Evolutionary conservation across 2,113 vertebrate genomes (phyloP), one percentile per base, ranked within the genome.

Genomic region (Butorides virescens): DNA sequence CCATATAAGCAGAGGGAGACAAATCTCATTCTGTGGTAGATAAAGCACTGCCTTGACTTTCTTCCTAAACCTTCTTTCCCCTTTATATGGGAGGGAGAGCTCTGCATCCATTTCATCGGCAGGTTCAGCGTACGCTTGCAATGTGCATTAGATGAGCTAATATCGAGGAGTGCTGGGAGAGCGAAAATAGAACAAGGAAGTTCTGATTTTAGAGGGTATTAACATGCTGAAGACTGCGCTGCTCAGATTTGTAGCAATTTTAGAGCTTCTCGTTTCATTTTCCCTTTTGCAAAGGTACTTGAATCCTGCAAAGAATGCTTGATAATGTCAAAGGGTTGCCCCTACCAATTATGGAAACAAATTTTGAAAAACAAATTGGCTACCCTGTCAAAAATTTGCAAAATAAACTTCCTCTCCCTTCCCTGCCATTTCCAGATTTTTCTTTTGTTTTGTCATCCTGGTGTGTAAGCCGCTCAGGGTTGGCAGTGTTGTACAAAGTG

Each of bases 361-460:
- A 82, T 39, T 75, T 56, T 58, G 49, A 78, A 82, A 91, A 93
- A 82, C 63, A 87, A 76, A 66, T 95, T 53, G 47, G 10, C 37
- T 58, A 53, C 61, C 56, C 39, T 80, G 66, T 82, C 53, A 93
- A 50, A 93, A 90, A 92, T 66, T 37, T 90, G 81, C 70, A 92
- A 70, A 79, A 68, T 88, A 90, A 93, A 79, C 77, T 89, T 91
- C 76, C 47, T 93, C 32, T 86, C 59, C 59, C 1, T 1, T n/a
- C 52, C 49, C 49, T 92, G 21, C 32, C 44, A 19, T 85, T 91
- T 85, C 71, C 73, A 76, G 59, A 87, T 76, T 77, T 90, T 91
- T 92, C 73, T 70, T 84, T 85, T 84, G 19, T 88, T 96, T 91
- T 93, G 49, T 68, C 81, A 47, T 92, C 46, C 66, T 85, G 39